phyloP scores from a whole-genome alignment of 2,888 invertebrate genomes.

The Lucinisca nassula region DNA sequence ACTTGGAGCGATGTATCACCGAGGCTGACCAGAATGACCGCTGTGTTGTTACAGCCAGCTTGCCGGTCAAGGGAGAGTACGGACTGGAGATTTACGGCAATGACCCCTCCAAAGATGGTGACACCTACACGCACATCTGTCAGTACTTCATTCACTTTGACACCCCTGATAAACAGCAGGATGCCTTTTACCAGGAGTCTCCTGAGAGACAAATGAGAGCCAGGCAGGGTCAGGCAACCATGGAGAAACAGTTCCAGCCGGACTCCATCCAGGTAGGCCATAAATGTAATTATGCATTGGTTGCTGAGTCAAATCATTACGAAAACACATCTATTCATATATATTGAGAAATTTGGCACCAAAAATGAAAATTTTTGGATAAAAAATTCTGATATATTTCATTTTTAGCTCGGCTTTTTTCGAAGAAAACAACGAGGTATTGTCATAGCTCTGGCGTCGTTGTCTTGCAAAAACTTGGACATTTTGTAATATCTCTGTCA shows the following conservation, averaged over 20 bases:
- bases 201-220: slow-evolving; percentile 73
- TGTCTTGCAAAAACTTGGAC: too few species aligned
- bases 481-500: too few species aligned
- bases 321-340: too few species aligned
- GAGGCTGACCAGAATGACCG: slow-evolving; percentile 84
- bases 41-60: slow-evolving; percentile 80
- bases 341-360: too few species aligned
- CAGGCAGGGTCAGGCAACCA: slow-evolving; percentile 60
- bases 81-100: slow-evolving; percentile 88
- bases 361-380: too few species aligned
- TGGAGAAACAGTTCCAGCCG: slow-evolving; percentile 68
- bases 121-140: slow-evolving; percentile 86
- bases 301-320: too few species aligned
- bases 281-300: too few species aligned
- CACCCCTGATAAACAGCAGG: slow-evolving; percentile 77
- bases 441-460: too few species aligned
- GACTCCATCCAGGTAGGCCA: slow-evolving; percentile 78
- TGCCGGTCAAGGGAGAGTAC: slow-evolving; percentile 87
- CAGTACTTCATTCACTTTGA: slow-evolving; percentile 85
- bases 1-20: slow-evolving; percentile 84
- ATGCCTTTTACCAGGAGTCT: slow-evolving; percentile 83
- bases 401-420: too few species aligned
- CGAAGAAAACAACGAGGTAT: too few species aligned
- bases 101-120: slow-evolving; percentile 87
- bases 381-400: too few species aligned